Evolutionary conservation across 1,140 invertebrate species (phyloP).

Genomic region (Arion vulgaris): DNA sequence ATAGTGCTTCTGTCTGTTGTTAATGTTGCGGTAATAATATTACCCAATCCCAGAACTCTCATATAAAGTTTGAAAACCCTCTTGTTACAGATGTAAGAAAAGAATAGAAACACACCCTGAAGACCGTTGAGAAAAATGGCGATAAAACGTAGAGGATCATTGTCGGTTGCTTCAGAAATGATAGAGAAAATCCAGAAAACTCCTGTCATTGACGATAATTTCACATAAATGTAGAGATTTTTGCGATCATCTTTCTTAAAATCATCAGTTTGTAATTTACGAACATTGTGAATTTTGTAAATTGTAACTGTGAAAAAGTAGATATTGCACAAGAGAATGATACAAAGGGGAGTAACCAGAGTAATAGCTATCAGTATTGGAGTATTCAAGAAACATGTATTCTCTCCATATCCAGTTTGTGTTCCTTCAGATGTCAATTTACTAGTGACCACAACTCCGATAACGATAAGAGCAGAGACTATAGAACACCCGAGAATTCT

Average conservation of each 20-base stretch:
- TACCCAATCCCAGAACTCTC: background rate
- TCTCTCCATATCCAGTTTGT: background rate
- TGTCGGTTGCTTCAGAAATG: constrained; percentile 12
- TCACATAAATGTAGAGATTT: constrained; percentile 8
- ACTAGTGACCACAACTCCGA: background rate
- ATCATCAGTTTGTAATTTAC: background rate
- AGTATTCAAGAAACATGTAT: background rate
- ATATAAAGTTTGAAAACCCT: background rate
- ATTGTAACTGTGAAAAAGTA: background rate
- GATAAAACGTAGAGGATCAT: constrained; percentile 72
- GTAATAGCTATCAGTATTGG: background rate
- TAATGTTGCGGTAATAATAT: background rate
- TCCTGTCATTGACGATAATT: background rate
- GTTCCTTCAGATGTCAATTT: background rate
- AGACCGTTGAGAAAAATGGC: constrained; percentile 77
- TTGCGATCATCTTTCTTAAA: background rate
- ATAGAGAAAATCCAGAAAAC: background rate
- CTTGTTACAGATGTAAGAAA: constrained; percentile 75
- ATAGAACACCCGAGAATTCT: background rate
- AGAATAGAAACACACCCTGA: constrained; percentile 78
- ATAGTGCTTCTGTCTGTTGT: constrained; percentile 75
- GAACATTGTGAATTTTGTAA: background rate
- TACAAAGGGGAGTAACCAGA: background rate
- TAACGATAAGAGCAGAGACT: background rate
- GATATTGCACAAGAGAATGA: background rate